These are phyloP conservation scores for Drymonia ruficornis DNA, from an alignment of 2,888 invertebrate genomes.

Conservation along the genomic window DNA sequence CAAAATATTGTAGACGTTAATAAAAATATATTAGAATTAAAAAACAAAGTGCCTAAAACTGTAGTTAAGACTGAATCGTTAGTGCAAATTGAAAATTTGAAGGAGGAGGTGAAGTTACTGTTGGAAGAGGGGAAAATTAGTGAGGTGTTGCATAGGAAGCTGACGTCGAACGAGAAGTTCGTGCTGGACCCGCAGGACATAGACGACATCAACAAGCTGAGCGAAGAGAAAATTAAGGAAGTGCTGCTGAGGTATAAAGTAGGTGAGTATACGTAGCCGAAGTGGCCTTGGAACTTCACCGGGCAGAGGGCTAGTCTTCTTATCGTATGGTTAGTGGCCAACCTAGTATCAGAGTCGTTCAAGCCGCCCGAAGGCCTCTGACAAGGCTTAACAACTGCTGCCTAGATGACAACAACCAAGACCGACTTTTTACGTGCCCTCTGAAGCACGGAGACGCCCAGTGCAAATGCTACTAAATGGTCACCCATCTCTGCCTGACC, in stretches of 20 bases:
- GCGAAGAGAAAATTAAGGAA: slow-evolving; percentile 61
- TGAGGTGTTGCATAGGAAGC: slow-evolving; percentile 66
- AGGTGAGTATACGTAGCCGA: slow-evolving; percentile 61
- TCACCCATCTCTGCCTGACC: no score
- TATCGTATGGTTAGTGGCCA: no score
- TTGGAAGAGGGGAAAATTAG: slow-evolving; percentile 72
- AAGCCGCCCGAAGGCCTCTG: no score
- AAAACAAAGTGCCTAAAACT: slow-evolving; percentile 46
- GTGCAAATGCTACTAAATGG: no score
- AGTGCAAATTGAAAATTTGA: slow-evolving; percentile 49
- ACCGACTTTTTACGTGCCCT: no score
- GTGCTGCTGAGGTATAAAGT: slow-evolving; percentile 65
- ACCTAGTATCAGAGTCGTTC: no score
- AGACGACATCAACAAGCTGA: slow-evolving; percentile 74
- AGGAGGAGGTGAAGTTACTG: slow-evolving; percentile 59
- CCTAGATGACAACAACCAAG: no score
- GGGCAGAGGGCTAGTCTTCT: no score
- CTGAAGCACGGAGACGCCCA: no score
- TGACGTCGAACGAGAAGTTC: slow-evolving; percentile 72
- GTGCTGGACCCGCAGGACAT: slow-evolving; percentile 77
- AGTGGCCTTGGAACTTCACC: no score
- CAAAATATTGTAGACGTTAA: slow-evolving; percentile 46
- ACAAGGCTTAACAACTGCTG: no score
- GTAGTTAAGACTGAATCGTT: slow-evolving; percentile 34
- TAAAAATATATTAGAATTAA: slow-evolving; percentile 46